Conservation (phyloP, 2,113 vertebrate species). For the Empidonax traillii region DNA sequence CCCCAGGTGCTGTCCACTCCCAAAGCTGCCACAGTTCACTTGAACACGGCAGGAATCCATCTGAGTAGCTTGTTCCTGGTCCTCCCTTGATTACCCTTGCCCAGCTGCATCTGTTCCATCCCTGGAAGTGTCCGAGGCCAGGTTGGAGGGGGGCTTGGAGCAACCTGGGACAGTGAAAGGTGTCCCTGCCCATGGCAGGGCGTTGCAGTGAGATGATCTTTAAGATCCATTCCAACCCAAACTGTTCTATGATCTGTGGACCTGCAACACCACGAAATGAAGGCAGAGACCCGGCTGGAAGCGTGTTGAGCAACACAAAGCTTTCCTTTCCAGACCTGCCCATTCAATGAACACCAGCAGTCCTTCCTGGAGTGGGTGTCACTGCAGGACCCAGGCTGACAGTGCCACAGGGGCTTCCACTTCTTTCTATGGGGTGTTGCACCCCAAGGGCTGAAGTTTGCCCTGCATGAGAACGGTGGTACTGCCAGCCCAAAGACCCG, state of each 20-base stretch:
- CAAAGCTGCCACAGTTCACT: not conserved
- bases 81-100: not conserved
- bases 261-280: not conserved
- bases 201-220: not conserved
- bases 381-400: not conserved
- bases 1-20: not conserved
- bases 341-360: not conserved
- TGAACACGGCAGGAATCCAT: not conserved
- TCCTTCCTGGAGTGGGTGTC: not conserved
- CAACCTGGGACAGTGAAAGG: not conserved
- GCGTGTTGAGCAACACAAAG: not conserved
- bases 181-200: not conserved
- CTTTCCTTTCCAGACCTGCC: not conserved
- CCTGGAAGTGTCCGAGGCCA: not conserved
- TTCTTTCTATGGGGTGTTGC: not conserved
- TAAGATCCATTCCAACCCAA: not conserved
- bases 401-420: not conserved
- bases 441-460: not conserved
- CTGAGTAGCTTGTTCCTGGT: not conserved
- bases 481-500: not conserved
- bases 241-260: not conserved
- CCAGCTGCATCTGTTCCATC: not conserved
- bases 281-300: not conserved
- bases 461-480: not conserved
- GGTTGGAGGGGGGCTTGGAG: accelerated